Conservation (phyloP, 1,140 invertebrate genomes). For the Ridgeia piscesae region DNA sequence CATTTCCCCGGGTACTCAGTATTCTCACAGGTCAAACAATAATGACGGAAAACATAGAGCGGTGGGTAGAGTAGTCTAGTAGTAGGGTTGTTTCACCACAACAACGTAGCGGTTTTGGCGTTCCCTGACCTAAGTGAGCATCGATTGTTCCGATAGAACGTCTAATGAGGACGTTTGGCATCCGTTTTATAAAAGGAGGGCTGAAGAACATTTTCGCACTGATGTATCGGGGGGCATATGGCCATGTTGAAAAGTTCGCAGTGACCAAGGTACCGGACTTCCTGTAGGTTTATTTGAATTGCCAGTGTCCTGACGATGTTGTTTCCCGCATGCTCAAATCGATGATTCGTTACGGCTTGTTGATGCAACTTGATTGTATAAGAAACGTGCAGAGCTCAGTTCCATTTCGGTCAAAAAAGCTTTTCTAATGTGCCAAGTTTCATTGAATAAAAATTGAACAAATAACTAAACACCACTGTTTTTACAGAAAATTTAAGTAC, state of each 20-base stretch:
- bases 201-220: no score
- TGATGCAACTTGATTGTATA: neutral
- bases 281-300: neutral
- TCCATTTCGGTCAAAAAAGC: no score
- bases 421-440: no score
- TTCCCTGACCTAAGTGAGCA: no score
- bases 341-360: neutral
- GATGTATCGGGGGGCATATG: no score
- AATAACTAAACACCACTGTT: no score
- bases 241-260: no score
- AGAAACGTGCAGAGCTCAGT: no score
- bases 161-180: neutral
- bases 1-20: slow-evolving; percentile 95
- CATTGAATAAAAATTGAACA: no score
- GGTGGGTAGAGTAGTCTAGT: neutral
- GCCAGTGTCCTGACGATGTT: neutral
- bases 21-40: slow-evolving; percentile 61
- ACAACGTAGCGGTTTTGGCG: neutral
- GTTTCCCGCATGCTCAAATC: neutral
- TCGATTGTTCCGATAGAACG: no score
- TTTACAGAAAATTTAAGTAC: no score
- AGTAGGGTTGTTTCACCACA: neutral
- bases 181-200: neutral
- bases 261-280: neutral
- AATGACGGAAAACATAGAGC: neutral